Percentiles rank a stretch among this genome's conserved stretches.
These are phyloP conservation scores for Callospermophilus lateralis DNA, from an alignment of 2,113 vertebrate genomes.

Conservation along the genomic window DNA sequence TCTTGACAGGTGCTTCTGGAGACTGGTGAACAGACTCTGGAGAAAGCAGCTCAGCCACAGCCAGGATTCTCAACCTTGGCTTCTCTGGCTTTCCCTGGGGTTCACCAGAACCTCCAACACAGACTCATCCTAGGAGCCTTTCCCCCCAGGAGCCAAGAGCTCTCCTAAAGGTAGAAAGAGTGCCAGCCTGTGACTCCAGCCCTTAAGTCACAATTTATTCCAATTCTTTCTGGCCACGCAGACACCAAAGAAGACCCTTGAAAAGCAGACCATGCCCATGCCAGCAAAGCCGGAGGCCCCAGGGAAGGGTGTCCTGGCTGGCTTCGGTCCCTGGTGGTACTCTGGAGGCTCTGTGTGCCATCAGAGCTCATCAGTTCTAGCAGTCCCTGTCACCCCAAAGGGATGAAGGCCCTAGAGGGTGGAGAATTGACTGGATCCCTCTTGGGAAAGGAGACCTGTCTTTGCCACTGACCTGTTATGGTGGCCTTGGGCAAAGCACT, in stretches of 20 bases:
- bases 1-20: not conserved
- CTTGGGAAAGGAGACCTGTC: not conserved
- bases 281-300: not conserved
- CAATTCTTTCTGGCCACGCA: not conserved
- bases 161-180: not conserved
- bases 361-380: not conserved
- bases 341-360: not conserved
- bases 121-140: not conserved
- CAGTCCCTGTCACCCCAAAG: not conserved
- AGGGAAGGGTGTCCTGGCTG: not conserved
- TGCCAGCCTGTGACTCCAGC: not conserved
- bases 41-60: not conserved
- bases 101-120: not conserved
- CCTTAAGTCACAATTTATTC: not conserved
- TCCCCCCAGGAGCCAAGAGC: not conserved
- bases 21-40: not conserved
- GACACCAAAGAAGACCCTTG: not conserved
- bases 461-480: not conserved
- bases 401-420: not conserved
- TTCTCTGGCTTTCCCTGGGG: not conserved
- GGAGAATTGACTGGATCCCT: not conserved
- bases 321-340: no score
- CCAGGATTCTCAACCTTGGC: rapidly evolving
- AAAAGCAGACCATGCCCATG: not conserved
- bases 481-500: not conserved